Evolutionary conservation across 2,888 invertebrate species (phyloP), one percentile per base, ranked within the genome.

Genomic region (Cheilosia impressa): DNA sequence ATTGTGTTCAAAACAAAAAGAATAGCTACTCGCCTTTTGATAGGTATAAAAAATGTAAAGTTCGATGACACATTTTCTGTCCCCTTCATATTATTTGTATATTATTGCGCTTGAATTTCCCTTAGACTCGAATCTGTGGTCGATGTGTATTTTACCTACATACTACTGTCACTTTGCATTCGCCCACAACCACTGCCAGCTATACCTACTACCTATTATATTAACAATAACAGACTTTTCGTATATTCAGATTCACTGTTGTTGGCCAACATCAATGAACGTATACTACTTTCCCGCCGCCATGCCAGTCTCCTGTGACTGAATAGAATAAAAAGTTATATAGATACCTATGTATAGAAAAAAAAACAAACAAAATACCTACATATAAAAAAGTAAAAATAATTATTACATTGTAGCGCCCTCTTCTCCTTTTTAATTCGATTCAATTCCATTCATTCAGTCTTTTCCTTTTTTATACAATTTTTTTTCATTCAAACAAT

Each of bases 401-500:
- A 85, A 85, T 85, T 85, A 85, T 85, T 85, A 81, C 85, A 85
- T 77, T 85, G 81, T 81, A 81, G 85, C 85, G 71, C 84, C 84
- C 84, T 80, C 84, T 81, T 77, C 85, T 76, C 76, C 81, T 80
- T 80, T 84, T 77, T 81, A 85, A 81, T 81, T 85, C 76, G 76
- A 85, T 85, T 85, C 85, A 85, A 85, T 85, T 85, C 85, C 81
- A 85, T 85, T 85, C 85, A 85, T 81, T 85, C 85, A 81, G 76
- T 75, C 71, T 79, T 83, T 78, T 84, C 65, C 68, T 62, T 77
- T 85, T 85, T 85, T 81, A 77, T 81, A 85, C 2, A 66, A 65
- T 80, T 85, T 85, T 84, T 82, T 71, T 69, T 82, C 89, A 88
- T 90, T 89, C 88, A 91, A 92, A 92, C 92, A 91, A 91, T 92